A percentile compares a stretch with the other conserved stretches of the same genome.
Conservation (phyloP, 2,888 invertebrate genomes). For the Torymus tubicola region DNA sequence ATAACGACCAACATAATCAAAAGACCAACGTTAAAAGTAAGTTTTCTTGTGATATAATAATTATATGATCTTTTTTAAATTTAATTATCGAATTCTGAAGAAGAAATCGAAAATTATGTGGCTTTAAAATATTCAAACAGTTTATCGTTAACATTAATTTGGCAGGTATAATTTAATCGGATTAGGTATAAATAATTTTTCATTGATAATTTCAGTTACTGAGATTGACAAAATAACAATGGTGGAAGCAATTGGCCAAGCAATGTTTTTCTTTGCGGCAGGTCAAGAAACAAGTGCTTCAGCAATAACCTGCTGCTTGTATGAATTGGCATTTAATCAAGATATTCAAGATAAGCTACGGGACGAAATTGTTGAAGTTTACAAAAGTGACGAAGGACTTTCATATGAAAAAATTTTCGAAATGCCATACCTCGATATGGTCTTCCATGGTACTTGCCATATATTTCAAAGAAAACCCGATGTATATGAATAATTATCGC, state of each 20-base stretch:
- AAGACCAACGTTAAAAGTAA: too few species aligned
- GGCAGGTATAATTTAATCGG: too few species aligned
- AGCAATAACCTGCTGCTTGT: slow-evolving; percentile 76
- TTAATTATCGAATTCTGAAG: too few species aligned
- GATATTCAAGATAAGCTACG: slow-evolving; percentile 75
- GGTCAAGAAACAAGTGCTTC: slow-evolving; percentile 78
- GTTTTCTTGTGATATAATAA: too few species aligned
- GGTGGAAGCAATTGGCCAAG: slow-evolving; percentile 75
- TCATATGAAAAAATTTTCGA: slow-evolving; percentile 71
- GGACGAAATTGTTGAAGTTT: slow-evolving; percentile 71
- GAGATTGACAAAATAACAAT: slow-evolving; percentile 65
- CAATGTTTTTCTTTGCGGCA: slow-evolving; percentile 76
- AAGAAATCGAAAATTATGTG: too few species aligned
- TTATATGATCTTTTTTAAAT: too few species aligned
- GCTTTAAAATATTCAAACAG: too few species aligned
- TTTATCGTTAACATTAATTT: too few species aligned
- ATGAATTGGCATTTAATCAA: slow-evolving; percentile 74
- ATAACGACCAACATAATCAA: too few species aligned
- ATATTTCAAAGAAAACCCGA: not conserved
- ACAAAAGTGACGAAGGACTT: slow-evolving; percentile 65
- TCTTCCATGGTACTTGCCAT: slow-evolving; percentile 70
- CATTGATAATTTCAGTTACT: slow-evolving; percentile 5
- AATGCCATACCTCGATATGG: slow-evolving; percentile 76
- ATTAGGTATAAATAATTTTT: too few species aligned
- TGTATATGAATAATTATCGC: not conserved